These are phyloP conservation scores for Pagetopsis macropterus DNA, from an alignment of 2,797 vertebrate species.

Conservation along the genomic window DNA sequence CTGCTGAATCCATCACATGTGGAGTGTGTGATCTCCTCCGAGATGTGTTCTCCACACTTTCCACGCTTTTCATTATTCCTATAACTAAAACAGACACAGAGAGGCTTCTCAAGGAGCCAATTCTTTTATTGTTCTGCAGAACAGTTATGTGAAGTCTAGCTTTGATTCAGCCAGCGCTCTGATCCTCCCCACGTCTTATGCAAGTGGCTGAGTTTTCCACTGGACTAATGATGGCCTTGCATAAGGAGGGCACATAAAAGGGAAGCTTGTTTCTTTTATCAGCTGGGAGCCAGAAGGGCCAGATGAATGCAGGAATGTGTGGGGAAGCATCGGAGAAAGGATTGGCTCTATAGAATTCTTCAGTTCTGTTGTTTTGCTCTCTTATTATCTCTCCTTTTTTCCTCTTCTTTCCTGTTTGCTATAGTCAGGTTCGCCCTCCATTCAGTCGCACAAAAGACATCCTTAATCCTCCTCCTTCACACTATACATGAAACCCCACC, in stretches of 20 bases:
- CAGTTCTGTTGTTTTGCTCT: slow-evolving; percentile 2
- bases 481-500: background rate
- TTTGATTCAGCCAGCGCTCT: slow-evolving; percentile 45
- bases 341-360: slow-evolving; percentile 5
- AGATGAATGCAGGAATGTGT: slow-evolving; percentile 68
- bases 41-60: background rate
- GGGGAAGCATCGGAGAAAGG: slow-evolving; percentile 46
- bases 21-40: background rate
- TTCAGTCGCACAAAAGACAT: background rate
- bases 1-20: background rate
- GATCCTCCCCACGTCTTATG: slow-evolving; percentile 59
- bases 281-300: slow-evolving; percentile 54
- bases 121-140: slow-evolving; percentile 42
- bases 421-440: background rate
- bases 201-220: slow-evolving; percentile 62
- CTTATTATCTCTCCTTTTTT: background rate
- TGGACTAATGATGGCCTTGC: slow-evolving; percentile 70
- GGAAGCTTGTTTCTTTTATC: slow-evolving; percentile 71
- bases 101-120: slow-evolving; percentile 24
- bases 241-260: slow-evolving; percentile 74
- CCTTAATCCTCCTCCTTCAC: background rate
- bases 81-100: slow-evolving; percentile 2
- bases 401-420: background rate
- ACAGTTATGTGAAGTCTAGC: slow-evolving; percentile 46
- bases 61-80: slow-evolving; percentile 8